Evolutionary conservation across 2,888 invertebrate genomes (phyloP).

Genomic region (Bombyx huttoni): DNA sequence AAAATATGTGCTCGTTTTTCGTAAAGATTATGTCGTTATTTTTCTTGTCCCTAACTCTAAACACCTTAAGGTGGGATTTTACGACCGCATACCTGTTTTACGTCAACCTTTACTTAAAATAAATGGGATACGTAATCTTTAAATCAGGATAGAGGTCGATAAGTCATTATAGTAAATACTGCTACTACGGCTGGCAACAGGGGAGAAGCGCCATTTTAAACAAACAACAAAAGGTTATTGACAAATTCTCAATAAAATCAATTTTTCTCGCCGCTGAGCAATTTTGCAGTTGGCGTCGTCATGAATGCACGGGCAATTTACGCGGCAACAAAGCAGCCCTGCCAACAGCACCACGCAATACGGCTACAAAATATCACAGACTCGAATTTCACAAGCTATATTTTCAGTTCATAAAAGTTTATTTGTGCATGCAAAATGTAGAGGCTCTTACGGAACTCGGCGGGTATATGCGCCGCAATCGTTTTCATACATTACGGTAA

Average conservation of each 20-base stretch:
- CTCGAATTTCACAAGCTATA: constrained; percentile 15
- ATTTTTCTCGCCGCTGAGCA: constrained; percentile 16
- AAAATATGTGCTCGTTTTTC: too few species aligned
- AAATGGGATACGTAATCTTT: too few species aligned
- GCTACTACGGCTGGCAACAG: too few species aligned
- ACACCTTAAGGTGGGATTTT: too few species aligned
- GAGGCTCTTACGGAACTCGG: constrained; percentile 15
- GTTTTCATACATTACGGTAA: constrained; percentile 15
- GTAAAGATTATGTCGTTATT: too few species aligned
- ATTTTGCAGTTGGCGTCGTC: constrained; percentile 20
- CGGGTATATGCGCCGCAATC: constrained; percentile 12
- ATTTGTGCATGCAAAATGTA: constrained; percentile 22
- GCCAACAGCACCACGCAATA: constrained; percentile 22
- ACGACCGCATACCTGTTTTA: too few species aligned
- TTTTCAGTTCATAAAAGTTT: constrained; percentile 31
- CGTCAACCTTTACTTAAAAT: too few species aligned
- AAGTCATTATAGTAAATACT: too few species aligned
- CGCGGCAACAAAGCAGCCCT: constrained; percentile 22
- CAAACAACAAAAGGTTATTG: neutral
- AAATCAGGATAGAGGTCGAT: too few species aligned
- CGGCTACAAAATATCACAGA: constrained; percentile 20
- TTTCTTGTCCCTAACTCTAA: too few species aligned
- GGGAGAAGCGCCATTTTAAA: too few species aligned
- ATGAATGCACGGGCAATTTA: constrained; percentile 23
- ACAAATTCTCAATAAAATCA: constrained; percentile 5